These are phyloP conservation scores for Hydrophis major DNA, from an alignment of 2,797 vertebrate species.

Conservation along the genomic window DNA sequence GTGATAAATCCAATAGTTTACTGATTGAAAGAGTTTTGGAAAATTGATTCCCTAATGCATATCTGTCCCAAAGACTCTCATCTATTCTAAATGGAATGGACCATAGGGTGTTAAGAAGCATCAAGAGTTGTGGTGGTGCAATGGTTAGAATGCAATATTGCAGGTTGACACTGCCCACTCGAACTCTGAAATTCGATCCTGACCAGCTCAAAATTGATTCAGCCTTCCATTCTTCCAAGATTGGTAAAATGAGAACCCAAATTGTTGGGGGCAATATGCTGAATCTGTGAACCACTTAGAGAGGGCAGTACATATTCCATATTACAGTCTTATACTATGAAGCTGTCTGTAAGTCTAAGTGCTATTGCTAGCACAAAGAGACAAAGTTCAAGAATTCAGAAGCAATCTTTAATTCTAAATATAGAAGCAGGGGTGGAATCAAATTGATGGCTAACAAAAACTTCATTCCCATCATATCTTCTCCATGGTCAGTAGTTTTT, in stretches of 20 bases:
- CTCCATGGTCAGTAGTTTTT: background rate
- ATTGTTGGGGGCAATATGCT: background rate
- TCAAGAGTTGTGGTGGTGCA: background rate
- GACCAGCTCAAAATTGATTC: background rate
- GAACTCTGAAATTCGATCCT: background rate
- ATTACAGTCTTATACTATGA: background rate
- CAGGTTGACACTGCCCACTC: background rate
- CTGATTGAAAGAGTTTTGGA: background rate
- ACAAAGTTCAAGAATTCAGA: background rate
- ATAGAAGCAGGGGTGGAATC: background rate
- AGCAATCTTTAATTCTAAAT: background rate
- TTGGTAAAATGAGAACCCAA: background rate
- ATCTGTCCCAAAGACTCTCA: background rate
- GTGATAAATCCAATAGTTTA: background rate
- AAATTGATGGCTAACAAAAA: background rate
- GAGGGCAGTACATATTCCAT: background rate
- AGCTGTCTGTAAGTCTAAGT: background rate
- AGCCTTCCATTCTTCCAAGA: background rate
- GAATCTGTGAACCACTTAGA: background rate
- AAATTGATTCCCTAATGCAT: background rate
- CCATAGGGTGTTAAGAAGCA: background rate
- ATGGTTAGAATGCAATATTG: background rate
- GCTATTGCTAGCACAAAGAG: background rate
- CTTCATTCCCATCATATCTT: background rate
- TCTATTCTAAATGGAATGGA: background rate